These are phyloP conservation scores for Tonatia bakeri DNA, from an alignment of 2,113 vertebrate species.

Conservation along the genomic window DNA sequence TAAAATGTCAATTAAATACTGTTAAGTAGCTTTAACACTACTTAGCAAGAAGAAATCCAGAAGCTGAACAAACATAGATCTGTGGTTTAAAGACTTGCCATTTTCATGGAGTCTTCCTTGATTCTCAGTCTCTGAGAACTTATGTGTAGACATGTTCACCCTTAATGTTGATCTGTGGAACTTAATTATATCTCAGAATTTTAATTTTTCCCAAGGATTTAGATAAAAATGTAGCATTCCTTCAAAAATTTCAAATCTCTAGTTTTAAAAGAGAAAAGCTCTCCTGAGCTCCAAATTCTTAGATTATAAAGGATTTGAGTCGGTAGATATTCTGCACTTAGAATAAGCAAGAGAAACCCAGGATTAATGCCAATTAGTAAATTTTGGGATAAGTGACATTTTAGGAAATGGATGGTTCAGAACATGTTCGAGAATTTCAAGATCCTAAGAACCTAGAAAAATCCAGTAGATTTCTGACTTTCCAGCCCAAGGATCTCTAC, in stretches of 20 bases:
- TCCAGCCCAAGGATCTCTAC: background rate
- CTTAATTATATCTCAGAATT: conserved; percentile 2
- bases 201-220: background rate
- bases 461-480: background rate
- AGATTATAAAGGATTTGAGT: background rate
- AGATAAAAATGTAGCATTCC: background rate
- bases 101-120: conserved; percentile 7
- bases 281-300: background rate
- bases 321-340: background rate
- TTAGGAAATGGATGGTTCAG: background rate
- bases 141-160: background rate
- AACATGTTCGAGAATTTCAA: conserved; percentile 6
- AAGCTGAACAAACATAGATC: conserved; percentile 28
- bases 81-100: background rate
- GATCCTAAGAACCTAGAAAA: conserved; percentile 13
- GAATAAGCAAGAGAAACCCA: background rate
- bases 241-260: conserved; percentile 1
- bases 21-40: conserved; percentile 45
- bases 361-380: background rate
- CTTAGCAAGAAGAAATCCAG: conserved; percentile 44
- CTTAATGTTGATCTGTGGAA: conserved; percentile 20
- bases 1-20: conserved; percentile 54
- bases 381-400: background rate
- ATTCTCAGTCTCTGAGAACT: background rate
- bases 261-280: background rate